Base-by-base conservation (phyloP, 1,140 invertebrate genomes). In the Apocrypta bakeri region DNA sequence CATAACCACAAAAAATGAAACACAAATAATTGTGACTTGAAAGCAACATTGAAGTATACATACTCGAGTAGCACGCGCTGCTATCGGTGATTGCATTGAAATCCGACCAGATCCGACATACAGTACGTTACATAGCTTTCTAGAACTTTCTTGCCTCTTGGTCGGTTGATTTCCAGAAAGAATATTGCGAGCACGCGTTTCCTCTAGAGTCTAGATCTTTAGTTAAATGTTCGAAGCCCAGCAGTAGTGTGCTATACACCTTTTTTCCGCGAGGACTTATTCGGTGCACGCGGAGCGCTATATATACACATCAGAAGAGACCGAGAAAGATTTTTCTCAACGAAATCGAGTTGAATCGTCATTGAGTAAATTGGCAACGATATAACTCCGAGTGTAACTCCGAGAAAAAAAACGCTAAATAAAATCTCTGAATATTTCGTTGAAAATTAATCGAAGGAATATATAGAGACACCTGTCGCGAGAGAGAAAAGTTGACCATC, bases 161-260 rank as follows among this genome's bases (percentile, higher is more conserved):
- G 56, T 63, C 48, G 31, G 61, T 24, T 40, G 63, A 77, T 69
- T 78, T 83, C 81, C 68, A 83, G 75, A 83, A 83, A 83, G 75
- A 0, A 4, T 71, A 0, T 7, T 21, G 17, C 72, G 68, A 33
- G 68, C 68, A 71, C 68, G 31, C 68, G 68, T 66, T 66, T 66
- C 25, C 63, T 66, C 63, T 66, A 29, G 24, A 29, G n/a, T n/a
- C n/a, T n/a, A n/a, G 12, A 24, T 25, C 9, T 27, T 25, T 25
- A 21, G 61, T 64, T 64, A 21, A 25, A n/a, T 24, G 61, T 64
- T 64, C 61, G 61, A 24, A 24, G 61, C 61, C n/a, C 24, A 25
- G n/a, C n/a, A n/a, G n/a, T 25, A 14, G 25, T 9, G 25, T 25
- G 25, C 24, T 27, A 6, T 27, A 7, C 63, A 64, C 25, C n/a